A percentile compares a stretch with the other conserved stretches of the same genome.
Evolutionary conservation across 2,888 invertebrate species (phyloP).

Genomic region (Thymelicus acteon): DNA sequence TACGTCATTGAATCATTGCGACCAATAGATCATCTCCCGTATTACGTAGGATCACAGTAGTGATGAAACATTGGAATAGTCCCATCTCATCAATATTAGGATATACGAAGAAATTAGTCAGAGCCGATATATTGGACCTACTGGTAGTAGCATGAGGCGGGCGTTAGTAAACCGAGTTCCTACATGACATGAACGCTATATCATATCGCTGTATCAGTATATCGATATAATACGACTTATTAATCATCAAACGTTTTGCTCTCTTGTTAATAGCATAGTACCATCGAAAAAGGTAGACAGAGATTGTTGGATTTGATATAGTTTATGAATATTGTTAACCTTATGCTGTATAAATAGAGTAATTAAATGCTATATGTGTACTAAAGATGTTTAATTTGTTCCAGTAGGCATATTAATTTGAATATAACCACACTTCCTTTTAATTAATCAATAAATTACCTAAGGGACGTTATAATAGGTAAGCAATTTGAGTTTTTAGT

Average conservation of each 20-base stretch:
- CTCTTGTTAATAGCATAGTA: conserved; percentile 82
- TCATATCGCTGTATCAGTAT: conserved; percentile 60
- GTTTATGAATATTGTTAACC: conserved; percentile 85
- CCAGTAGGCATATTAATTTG: conserved; percentile 62
- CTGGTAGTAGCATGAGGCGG: conserved; percentile 13
- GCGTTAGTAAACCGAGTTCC: conserved; percentile 61
- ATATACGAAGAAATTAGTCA: conserved; percentile 2
- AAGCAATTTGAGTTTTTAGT: conserved; percentile 64
- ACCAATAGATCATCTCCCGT: conserved; percentile 27
- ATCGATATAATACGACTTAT: conserved; percentile 55
- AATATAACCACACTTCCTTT: conserved; percentile 59
- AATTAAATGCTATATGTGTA: conserved; percentile 85
- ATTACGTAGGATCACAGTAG: neutral
- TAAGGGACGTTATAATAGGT: conserved; percentile 70
- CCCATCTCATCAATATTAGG: conserved; percentile 1
- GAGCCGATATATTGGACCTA: conserved; percentile 2
- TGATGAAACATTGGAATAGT: conserved; percentile 16
- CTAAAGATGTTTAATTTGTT: conserved; percentile 78
- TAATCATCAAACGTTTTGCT: conserved; percentile 75
- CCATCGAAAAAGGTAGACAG: conserved; percentile 80
- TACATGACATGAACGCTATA: conserved; percentile 61
- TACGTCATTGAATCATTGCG: conserved; percentile 43
- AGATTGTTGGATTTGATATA: conserved; percentile 85
- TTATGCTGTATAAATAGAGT: conserved; percentile 84
- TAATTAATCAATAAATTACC: conserved; percentile 56